Conservation (phyloP, 2,113 vertebrate genomes). For the Cynocephalus volans region DNA sequence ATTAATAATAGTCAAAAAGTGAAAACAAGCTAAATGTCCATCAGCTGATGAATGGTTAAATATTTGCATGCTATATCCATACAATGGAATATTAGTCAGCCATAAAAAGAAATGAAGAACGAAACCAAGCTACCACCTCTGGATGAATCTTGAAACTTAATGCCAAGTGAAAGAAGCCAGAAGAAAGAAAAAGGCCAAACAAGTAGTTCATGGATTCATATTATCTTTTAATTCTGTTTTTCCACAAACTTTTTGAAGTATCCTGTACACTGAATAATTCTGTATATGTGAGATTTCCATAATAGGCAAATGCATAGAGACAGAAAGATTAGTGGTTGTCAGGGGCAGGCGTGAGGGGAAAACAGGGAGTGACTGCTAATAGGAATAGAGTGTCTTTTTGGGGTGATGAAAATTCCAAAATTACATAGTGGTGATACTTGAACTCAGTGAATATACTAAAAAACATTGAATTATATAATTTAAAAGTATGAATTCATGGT, state of each 20-base stretch:
- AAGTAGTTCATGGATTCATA: too few relatives aligned
- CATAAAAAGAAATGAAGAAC: neutral
- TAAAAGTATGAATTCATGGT: neutral
- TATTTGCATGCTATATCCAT: neutral
- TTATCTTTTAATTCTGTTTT: too few relatives aligned
- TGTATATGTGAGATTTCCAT: neutral
- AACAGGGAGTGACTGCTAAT: neutral
- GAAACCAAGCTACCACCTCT: neutral
- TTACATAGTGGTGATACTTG: neutral
- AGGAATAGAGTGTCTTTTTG: neutral
- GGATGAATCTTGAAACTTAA: neutral
- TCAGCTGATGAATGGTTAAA: neutral
- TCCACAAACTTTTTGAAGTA: too few relatives aligned
- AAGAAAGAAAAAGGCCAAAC: neutral
- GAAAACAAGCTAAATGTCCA: neutral
- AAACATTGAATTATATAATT: neutral
- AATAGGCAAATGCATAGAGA: neutral
- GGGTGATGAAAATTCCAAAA: neutral
- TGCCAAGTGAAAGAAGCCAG: neutral
- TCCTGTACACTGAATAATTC: neutral
- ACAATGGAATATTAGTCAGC: neutral
- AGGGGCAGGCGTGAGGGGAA: neutral
- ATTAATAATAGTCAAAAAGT: neutral
- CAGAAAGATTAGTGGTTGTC: neutral
- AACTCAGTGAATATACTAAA: neutral